Conservation (phyloP, 2,113 vertebrate species). For the Piaya cayana region DNA sequence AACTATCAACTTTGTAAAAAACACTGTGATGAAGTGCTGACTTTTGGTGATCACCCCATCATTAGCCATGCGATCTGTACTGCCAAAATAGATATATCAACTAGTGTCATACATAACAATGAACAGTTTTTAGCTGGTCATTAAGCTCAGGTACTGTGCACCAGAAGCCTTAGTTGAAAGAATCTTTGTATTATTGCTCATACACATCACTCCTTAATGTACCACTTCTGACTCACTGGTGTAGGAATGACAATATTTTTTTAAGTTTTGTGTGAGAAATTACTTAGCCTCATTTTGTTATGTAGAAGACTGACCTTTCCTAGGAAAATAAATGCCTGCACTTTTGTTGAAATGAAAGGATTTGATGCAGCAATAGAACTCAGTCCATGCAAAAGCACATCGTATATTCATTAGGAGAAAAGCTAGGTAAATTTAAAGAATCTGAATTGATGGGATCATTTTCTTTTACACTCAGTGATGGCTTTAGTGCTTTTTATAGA, state of each 20-base stretch:
- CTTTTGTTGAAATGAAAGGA: background rate
- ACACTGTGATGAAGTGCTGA: background rate
- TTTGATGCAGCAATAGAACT: background rate
- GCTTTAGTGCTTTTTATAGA: background rate
- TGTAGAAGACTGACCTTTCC: background rate
- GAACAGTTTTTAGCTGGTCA: background rate
- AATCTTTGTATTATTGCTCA: background rate
- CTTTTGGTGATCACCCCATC: background rate
- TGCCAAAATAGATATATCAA: background rate
- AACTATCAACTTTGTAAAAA: fast-evolving
- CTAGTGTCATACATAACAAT: background rate
- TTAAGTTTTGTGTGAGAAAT: background rate
- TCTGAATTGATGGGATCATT: background rate
- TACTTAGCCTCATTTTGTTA: background rate
- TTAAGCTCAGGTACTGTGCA: background rate
- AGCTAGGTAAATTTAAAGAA: background rate
- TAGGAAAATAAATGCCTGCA: background rate
- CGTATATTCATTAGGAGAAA: background rate
- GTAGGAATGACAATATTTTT: background rate
- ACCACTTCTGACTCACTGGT: background rate
- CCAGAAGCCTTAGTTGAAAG: background rate
- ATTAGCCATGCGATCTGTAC: background rate
- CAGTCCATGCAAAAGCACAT: background rate
- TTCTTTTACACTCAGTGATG: background rate
- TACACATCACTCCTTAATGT: background rate